Evolutionary conservation across 2,797 vertebrate genomes (phyloP), one percentile per base, ranked within the genome.

Genomic region (Chelon labrosus): DNA sequence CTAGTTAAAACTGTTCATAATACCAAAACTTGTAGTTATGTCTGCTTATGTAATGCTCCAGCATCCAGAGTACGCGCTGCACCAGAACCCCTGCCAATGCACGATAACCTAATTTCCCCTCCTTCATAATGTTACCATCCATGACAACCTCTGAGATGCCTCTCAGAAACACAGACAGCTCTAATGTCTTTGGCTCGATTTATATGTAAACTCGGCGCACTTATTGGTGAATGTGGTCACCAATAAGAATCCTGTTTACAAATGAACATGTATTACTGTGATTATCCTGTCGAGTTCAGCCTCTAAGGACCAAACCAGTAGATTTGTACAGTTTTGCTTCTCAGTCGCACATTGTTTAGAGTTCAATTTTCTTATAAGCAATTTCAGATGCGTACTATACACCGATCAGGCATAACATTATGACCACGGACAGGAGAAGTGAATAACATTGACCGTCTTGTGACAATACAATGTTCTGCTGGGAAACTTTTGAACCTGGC

Each of bases 91-190:
- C 37, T 55, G 50, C 39, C 39, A 35, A 11, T 25, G 17, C 57
- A 65, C 51, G 44, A 59, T 65, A 49, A 38, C 7, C 31, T 79
- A 35, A 37, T 17, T 39, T 3, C 59, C 52, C 41, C 51, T 25
- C 14, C 65, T 67, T 67, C 17, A 66, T 61, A 44, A 59, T 39
- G 59, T 60, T 54, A 47, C 16, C 17, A 42, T 39, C 27, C 31
- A n/a, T 22, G 11, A 70, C 27, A 3, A 63, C 54, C 51, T 52
- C 49, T 25, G 57, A 58, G 56, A 53, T 38, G n/a, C 44, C 20
- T 54, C 31, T 55, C 51, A 55, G 53, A 66, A 20, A 55, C 22
- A 51, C 37, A 59, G 49, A 70, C 54, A 62, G 57, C 57, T 68
- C 14, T 47, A 59, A 71, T 60, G 53, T 17, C 37, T n/a, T 12